These are phyloP conservation scores for Euura lappo DNA, from an alignment of 1,140 invertebrate genomes.

Conservation along the genomic window DNA sequence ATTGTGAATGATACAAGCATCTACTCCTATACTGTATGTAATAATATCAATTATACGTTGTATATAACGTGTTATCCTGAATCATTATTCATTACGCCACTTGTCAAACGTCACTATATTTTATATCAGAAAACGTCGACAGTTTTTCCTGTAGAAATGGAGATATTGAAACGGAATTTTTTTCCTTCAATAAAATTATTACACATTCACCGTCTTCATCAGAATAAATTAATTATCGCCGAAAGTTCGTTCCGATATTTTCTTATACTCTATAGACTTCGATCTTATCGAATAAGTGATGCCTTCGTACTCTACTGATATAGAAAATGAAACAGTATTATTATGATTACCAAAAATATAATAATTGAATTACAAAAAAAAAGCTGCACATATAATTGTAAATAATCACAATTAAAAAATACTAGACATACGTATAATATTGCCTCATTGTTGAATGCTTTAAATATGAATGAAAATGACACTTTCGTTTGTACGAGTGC, in stretches of 20 bases:
- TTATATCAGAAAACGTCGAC: neutral
- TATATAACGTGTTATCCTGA: too few species aligned
- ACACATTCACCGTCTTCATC: too few species aligned
- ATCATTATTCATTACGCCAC: too few species aligned
- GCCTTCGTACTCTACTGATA: neutral
- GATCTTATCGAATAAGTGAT: neutral
- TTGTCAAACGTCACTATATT: too few species aligned
- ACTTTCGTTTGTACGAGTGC: neutral
- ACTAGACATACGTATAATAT: neutral
- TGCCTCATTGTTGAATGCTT: neutral
- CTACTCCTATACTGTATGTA: too few species aligned
- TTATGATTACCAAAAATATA: conserved; percentile 1
- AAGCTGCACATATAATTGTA: neutral
- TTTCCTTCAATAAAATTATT: too few species aligned
- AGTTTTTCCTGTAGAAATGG: neutral
- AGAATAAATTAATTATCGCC: too few species aligned
- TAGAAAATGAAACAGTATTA: neutral
- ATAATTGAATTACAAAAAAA: neutral
- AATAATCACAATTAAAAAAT: neutral
- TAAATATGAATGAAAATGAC: neutral
- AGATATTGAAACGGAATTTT: neutral
- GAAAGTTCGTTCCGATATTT: neutral
- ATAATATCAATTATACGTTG: too few species aligned
- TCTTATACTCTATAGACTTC: neutral
- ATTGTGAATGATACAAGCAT: neutral